Evolutionary conservation across 2,797 vertebrate species (phyloP), one percentile per base, ranked within the genome.

Genomic region (Phaenicophaeus curvirostris): DNA sequence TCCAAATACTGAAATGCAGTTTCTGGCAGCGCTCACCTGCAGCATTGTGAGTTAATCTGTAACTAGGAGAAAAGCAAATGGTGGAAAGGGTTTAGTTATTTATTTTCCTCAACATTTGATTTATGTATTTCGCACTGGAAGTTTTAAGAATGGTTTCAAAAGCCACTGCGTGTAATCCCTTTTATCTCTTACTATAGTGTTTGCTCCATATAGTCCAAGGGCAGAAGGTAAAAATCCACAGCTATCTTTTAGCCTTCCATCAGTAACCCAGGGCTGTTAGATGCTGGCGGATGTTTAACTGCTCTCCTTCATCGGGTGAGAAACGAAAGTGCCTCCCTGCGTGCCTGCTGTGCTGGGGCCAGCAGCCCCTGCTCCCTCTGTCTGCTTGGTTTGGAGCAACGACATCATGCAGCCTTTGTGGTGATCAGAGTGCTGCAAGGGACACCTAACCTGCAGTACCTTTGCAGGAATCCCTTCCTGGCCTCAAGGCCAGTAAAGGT

Each of bases 21-120:
- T 86, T 7, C 57, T 58, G 61, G 46, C 75, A 54, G 14, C 5
- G 33, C 51, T 80, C 54, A 65, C 66, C 65, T 84, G 73, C n/a
- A 28, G 87, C 73, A 30, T 11, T 65, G 44, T n/a, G 20, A 17
- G 79, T 80, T 95, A 89, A 84, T 88, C 53, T 66, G 6, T 88
- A 89, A 88, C 79, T 31, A 16, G 39, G 57, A 75, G 41, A 90
- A 72, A 63, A 90, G 58, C 73, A 93, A 85, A 78, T 31, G 18
- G 21, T 80, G 74, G 58, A 54, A 74, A 57, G 6, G 11, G 24
- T 51, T 85, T 14, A 6, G 59, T 58, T 58, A 8, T 68, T 69
- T 57, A 8, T 58, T 79, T 68, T 3, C 10, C 24, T 18, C 0
- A 0, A 24, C 7, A 11, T 13, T 17, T 39, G 12, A 33, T 10